Percentiles rank a stretch among this genome's conserved stretches.
phyloP scores from a whole-genome alignment of 2,888 invertebrate genomes.

The Drosophila lutescens region DNA sequence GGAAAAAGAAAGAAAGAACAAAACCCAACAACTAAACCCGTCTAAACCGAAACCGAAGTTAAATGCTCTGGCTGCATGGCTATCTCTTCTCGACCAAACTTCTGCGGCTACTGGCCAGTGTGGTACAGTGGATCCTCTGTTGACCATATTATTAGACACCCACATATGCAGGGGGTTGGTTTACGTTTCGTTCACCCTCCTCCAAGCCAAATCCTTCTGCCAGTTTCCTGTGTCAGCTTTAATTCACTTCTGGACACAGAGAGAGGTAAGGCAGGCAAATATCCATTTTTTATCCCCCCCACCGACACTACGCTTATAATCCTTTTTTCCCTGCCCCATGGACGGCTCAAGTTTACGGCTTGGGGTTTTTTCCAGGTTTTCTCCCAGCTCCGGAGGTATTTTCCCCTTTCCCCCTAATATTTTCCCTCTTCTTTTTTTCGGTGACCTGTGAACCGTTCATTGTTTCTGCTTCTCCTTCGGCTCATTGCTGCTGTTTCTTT shows the following conservation, averaged over 20 bases:
- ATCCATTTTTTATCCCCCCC: constrained; percentile 34
- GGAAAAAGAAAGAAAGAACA: neutral
- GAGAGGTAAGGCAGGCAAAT: constrained; percentile 16
- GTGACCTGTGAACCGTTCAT: constrained; percentile 54
- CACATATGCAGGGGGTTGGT: constrained; percentile 31
- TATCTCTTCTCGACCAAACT: constrained; percentile 20
- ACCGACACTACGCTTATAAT: constrained; percentile 52
- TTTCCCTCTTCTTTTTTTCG: constrained; percentile 4
- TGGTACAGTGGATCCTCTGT: constrained; percentile 11
- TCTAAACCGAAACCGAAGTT: constrained; percentile 36
- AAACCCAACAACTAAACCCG: constrained; percentile 4
- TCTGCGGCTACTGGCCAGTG: constrained; percentile 25
- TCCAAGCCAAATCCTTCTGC: constrained; percentile 13
- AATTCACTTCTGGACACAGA: constrained; percentile 53
- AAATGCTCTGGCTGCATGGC: constrained; percentile 39
- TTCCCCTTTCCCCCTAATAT: constrained; percentile 25
- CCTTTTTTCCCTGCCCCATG: constrained; percentile 45
- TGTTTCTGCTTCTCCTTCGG: constrained; percentile 44
- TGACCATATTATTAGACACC: constrained; percentile 54
- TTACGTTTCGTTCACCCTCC: neutral
- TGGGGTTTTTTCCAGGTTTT: constrained; percentile 25
- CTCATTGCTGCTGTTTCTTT: constrained; percentile 22
- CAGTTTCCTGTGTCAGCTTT: constrained; percentile 42
- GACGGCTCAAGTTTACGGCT: constrained; percentile 60
- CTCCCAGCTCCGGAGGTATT: constrained; percentile 44